Evolutionary conservation across 2,113 vertebrate genomes (phyloP), one percentile per base, ranked within the genome.

Genomic region (Notothenia rossii): DNA sequence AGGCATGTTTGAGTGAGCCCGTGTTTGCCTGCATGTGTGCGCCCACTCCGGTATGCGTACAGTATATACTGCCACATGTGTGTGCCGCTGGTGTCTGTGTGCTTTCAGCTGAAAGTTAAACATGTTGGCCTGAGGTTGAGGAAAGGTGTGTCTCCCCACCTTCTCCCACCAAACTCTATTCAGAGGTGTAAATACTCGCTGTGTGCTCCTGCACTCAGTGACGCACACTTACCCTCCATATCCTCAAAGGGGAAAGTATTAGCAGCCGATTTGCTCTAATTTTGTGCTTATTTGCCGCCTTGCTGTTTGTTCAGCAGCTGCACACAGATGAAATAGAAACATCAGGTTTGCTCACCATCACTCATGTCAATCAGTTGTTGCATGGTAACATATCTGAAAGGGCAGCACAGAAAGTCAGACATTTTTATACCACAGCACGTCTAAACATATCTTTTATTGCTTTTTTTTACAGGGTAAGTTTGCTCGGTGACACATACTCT

Each of bases 61-160:
- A 7, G 62, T 29, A 33, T 29, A 33, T 51, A 58, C 65, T 62
- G 40, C 18, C 40, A 66, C 81, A 48, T 70, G 72, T 78, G 69
- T 80, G 53, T 75, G 59, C 55, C 0, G 3, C 25, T 46, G 1
- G 48, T 64, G 69, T 75, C 74, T 84, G 75, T 64, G 33, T 81
- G 50, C 71, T 60, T 86, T 84, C 59, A 80, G 74, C 60, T 85
- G 67, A 75, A 88, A 83, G 67, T 86, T 69, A 86, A 85, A 88
- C 79, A 85, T 70, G 81, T 85, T 83, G 86, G 79, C 60, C 79
- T 91, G 90, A 88, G 90, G 88, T 91, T 55, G 80, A 76, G 81
- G 79, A 80, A 56, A 83, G 82, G 80, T 61, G 77, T 84, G 86
- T 68, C 86, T 72, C 73, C 71, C 29, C 4, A 55, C 53, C 75